Evolutionary conservation across 2,113 vertebrate genomes (phyloP).

Genomic region (Podiceps cristatus): DNA sequence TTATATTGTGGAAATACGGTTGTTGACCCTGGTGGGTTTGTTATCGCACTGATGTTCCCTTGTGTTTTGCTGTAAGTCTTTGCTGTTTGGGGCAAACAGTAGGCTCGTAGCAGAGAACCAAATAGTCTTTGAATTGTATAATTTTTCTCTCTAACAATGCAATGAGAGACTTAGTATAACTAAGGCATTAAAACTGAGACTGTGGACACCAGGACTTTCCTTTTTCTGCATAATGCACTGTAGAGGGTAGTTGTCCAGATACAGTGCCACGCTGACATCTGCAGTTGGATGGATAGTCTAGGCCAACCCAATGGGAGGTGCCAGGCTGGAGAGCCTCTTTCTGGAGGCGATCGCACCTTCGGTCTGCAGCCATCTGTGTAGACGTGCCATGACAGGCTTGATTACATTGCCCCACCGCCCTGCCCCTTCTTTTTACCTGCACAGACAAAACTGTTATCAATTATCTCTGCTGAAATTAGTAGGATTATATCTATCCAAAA

Average conservation of each 20-base stretch:
- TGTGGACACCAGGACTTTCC: not conserved
- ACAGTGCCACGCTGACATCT: not conserved
- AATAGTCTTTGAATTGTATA: not conserved
- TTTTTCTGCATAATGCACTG: too few relatives aligned
- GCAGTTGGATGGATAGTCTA: not conserved
- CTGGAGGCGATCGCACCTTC: not conserved
- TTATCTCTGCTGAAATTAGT: not conserved
- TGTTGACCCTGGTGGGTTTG: not conserved
- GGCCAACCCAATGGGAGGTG: not conserved
- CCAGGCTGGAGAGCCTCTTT: not conserved
- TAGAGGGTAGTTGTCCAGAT: not conserved
- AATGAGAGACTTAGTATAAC: not conserved
- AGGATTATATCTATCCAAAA: not conserved
- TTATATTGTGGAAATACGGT: not conserved
- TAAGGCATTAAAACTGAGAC: not conserved
- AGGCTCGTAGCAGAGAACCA: not conserved
- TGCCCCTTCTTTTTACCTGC: not conserved
- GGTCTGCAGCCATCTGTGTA: not conserved
- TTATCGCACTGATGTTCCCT: fast-evolving
- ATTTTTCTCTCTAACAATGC: not conserved
- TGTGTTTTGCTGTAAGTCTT: not conserved
- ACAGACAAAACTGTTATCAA: not conserved
- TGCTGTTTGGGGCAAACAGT: not conserved
- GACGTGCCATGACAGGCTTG: not conserved
- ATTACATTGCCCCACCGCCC: too few relatives aligned